phyloP scores from a whole-genome alignment of 1,140 invertebrate species.

The Leptinotarsa defecta region DNA sequence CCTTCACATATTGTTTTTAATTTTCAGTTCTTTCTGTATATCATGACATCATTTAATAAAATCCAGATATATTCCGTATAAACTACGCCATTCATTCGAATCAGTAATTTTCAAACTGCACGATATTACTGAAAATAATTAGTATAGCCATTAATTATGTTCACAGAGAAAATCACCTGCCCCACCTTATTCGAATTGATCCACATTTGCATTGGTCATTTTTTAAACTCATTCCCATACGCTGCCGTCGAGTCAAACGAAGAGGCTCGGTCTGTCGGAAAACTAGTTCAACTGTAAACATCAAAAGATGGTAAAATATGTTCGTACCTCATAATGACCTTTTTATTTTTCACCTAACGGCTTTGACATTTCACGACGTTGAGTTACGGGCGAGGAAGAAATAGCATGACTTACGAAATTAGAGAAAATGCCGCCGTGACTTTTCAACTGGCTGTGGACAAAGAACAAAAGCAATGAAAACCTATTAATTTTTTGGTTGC shows the following conservation, averaged over 20 bases:
- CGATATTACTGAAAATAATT: background rate
- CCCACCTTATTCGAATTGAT: slow-evolving; percentile 10
- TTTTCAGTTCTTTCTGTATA: too few species aligned
- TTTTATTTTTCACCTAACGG: slow-evolving; percentile 1
- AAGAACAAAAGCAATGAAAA: too few species aligned
- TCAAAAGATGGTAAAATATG: background rate
- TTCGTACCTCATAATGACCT: background rate
- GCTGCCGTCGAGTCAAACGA: background rate
- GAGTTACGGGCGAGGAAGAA: slow-evolving; percentile 1
- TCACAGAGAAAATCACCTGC: background rate
- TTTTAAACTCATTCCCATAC: slow-evolving; percentile 12
- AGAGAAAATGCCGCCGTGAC: too few species aligned
- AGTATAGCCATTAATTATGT: slow-evolving; percentile 13
- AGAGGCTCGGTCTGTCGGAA: background rate
- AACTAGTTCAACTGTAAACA: background rate
- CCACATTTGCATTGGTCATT: slow-evolving; percentile 13
- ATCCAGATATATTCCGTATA: too few species aligned
- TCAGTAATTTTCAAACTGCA: background rate
- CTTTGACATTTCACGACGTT: background rate
- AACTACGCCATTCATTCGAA: too few species aligned
- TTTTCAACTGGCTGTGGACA: too few species aligned
- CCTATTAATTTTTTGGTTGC: too few species aligned
- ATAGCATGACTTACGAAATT: background rate
- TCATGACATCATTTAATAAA: too few species aligned
- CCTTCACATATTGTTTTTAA: too few species aligned